phyloP scores from a whole-genome alignment of 2,888 invertebrate genomes.

The Erannis defoliaria region DNA sequence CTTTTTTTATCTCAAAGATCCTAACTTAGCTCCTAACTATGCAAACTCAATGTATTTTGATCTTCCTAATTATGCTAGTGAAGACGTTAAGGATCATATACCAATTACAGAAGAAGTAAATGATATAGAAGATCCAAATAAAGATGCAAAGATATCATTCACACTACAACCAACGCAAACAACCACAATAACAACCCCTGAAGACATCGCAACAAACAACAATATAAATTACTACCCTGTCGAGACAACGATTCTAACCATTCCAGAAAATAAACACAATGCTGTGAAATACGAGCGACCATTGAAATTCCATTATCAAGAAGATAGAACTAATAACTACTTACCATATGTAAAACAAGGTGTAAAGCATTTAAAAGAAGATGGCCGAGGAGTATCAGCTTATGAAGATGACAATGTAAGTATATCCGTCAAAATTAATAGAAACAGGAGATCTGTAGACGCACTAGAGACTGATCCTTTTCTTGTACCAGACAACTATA shows the following conservation, averaged over 20 bases:
- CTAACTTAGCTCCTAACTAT: conserved; percentile 53
- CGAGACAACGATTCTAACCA: conserved; percentile 55
- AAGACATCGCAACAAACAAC: conserved; percentile 57
- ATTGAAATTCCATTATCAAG: conserved; percentile 41
- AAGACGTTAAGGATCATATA: conserved; percentile 66
- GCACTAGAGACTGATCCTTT: conserved; percentile 66
- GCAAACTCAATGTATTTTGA: conserved; percentile 57
- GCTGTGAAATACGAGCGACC: conserved; percentile 59
- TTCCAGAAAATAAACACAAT: conserved; percentile 53
- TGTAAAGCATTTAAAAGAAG: conserved; percentile 72
- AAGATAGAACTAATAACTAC: conserved; percentile 62
- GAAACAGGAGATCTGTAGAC: conserved; percentile 51
- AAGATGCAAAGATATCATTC: conserved; percentile 41
- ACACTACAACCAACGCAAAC: conserved; percentile 39
- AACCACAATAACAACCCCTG: conserved; percentile 45
- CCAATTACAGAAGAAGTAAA: conserved; percentile 79
- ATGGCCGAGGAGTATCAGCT: conserved; percentile 74
- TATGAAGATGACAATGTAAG: conserved; percentile 78
- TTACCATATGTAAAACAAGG: conserved; percentile 68
- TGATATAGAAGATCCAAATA: conserved; percentile 73
- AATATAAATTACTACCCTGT: conserved; percentile 71
- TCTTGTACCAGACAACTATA: conserved; percentile 49
- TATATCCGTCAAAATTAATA: conserved; percentile 52
- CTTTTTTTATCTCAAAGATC: conserved; percentile 72
- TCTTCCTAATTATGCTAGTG: conserved; percentile 59